Evolutionary conservation across 2,888 invertebrate genomes (phyloP).

Genomic region (Tipula helvola): DNA sequence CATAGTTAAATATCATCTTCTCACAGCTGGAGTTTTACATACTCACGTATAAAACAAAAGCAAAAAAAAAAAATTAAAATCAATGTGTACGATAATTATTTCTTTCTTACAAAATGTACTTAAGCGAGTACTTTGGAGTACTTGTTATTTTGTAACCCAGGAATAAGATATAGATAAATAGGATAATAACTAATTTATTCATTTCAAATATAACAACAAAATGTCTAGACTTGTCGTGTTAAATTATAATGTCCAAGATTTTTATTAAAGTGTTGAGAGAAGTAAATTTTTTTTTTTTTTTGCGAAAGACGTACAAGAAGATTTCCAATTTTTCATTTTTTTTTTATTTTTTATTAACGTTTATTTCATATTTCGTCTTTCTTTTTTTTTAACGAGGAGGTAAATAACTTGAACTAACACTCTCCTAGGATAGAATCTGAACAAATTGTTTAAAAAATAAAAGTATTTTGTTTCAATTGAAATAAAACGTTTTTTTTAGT

Average conservation of each 20-base stretch:
- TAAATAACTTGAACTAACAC: not conserved
- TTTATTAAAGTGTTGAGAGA: not conserved
- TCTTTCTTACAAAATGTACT: not conserved
- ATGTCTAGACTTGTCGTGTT: conserved; percentile 7
- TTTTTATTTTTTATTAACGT: not conserved
- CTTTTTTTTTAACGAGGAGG: not conserved
- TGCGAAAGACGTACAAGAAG: not conserved
- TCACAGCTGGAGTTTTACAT: not conserved
- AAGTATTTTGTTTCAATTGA: not conserved
- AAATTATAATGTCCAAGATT: conserved; percentile 4
- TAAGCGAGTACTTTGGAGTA: not conserved
- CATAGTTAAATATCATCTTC: not conserved
- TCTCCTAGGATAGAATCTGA: not conserved
- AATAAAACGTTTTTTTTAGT: not conserved
- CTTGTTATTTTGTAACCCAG: not conserved
- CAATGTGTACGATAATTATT: not conserved
- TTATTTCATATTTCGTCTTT: not conserved
- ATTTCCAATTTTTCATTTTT: not conserved
- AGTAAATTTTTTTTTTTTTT: not conserved
- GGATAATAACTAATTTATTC: conserved; percentile 4
- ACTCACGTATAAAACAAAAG: not conserved
- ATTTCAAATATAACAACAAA: not conserved
- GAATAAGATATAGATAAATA: not conserved
- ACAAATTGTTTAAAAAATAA: not conserved
- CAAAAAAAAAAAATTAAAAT: not conserved